Conservation (phyloP, 2,888 invertebrate species). For the Morinoia aosen region DNA sequence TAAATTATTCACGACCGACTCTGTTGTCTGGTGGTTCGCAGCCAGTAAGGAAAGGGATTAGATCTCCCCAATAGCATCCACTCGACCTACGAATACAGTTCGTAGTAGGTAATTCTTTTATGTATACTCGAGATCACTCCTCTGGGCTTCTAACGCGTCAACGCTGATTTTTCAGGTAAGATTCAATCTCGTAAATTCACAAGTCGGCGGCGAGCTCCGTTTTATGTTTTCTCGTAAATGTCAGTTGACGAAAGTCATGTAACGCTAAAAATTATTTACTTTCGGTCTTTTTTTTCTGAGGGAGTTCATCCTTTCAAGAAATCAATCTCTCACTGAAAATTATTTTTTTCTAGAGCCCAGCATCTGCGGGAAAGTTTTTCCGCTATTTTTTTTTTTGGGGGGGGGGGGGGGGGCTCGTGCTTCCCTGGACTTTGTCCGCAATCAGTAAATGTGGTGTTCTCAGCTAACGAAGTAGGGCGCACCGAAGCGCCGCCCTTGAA, state of each 20-base stretch:
- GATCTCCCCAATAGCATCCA: neutral
- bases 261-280: neutral
- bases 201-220: neutral
- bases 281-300: neutral
- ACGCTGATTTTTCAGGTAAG: neutral
- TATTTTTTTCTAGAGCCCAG: neutral
- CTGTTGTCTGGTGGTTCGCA: too few species aligned
- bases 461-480: constrained; percentile 40
- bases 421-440: constrained; percentile 7
- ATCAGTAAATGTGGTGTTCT: constrained; percentile 47
- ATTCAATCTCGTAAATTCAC: neutral
- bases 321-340: neutral
- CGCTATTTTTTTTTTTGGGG: neutral
- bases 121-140: neutral
- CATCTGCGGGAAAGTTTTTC: neutral
- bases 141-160: neutral
- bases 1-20: neutral
- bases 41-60: neutral
- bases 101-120: neutral
- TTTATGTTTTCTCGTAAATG: neutral
- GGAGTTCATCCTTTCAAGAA: neutral
- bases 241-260: neutral
- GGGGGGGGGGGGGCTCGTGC: too few species aligned
- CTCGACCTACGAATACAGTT: neutral
- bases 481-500: neutral